A percentile compares a stretch with the other conserved stretches of the same genome.
Evolutionary conservation across 2,888 invertebrate species (phyloP).

Genomic region (Amaurobius ferox): DNA sequence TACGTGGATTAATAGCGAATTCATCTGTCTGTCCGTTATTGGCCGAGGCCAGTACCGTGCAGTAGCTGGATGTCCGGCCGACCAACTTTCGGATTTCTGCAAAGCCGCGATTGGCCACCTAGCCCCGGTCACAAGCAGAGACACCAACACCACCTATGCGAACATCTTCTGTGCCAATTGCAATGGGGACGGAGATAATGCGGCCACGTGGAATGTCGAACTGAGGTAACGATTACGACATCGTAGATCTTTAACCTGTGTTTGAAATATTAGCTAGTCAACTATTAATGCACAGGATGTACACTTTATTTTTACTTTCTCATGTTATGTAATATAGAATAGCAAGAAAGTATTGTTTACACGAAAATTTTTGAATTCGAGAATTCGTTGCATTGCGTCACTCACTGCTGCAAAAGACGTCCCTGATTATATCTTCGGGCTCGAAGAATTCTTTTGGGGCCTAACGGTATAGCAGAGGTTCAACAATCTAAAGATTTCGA

Average conservation of each 20-base stretch:
- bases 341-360: too few species aligned
- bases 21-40: conserved; percentile 19
- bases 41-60: not conserved
- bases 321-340: too few species aligned
- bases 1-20: not conserved
- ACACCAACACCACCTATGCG: conserved; percentile 31
- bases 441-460: too few species aligned
- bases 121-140: conserved; percentile 43
- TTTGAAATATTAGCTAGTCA: not conserved
- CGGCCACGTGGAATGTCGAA: conserved; percentile 25
- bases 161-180: conserved; percentile 39
- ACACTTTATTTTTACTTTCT: not conserved
- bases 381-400: too few species aligned
- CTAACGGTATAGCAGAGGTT: too few species aligned
- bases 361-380: too few species aligned
- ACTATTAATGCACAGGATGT: not conserved
- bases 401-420: too few species aligned
- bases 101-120: conserved; percentile 14
- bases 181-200: conserved; percentile 21
- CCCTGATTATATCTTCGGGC: too few species aligned
- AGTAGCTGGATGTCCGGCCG: conserved; percentile 9
- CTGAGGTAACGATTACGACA: conserved; percentile 17
- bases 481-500: too few species aligned
- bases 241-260: not conserved
- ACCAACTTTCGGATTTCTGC: conserved; percentile 1